Evolutionary conservation across 2,797 vertebrate genomes (phyloP).

Genomic region (Onychomys arenicola): DNA sequence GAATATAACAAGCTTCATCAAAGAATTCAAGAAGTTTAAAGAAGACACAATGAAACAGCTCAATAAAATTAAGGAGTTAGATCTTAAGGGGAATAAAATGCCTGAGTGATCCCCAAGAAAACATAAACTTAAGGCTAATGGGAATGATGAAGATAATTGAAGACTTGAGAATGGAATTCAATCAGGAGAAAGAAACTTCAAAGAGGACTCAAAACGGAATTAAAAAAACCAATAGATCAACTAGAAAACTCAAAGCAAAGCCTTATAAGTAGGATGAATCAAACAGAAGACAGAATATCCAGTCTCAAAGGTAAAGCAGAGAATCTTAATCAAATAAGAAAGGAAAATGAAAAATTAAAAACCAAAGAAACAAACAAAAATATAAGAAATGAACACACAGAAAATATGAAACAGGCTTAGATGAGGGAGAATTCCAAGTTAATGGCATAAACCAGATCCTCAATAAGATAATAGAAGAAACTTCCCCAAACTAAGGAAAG

Average conservation of each 20-base stretch:
- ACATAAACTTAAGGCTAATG: not conserved
- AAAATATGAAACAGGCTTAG: not conserved
- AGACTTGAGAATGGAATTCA: not conserved
- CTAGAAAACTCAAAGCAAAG: not conserved
- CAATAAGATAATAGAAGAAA: not conserved
- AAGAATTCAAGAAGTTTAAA: not conserved
- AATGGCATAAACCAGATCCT: not conserved
- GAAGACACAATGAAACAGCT: not conserved
- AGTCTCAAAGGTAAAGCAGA: not conserved
- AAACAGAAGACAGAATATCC: not conserved
- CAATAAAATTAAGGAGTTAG: not conserved
- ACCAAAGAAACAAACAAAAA: not conserved
- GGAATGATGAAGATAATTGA: not conserved
- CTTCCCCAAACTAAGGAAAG: not conserved
- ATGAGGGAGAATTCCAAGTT: not conserved
- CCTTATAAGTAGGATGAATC: not conserved
- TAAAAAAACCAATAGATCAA: not conserved
- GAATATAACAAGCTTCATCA: not conserved
- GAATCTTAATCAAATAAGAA: not conserved
- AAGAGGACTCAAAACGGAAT: not conserved
- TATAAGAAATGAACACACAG: not conserved
- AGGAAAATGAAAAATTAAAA: not conserved
- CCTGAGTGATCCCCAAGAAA: not conserved
- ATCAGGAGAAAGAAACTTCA: not conserved
- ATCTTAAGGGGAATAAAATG: not conserved